Evolutionary conservation across 64 coral and sea anemone genomes (phyloP).

Genomic region (Porites lutea): DNA sequence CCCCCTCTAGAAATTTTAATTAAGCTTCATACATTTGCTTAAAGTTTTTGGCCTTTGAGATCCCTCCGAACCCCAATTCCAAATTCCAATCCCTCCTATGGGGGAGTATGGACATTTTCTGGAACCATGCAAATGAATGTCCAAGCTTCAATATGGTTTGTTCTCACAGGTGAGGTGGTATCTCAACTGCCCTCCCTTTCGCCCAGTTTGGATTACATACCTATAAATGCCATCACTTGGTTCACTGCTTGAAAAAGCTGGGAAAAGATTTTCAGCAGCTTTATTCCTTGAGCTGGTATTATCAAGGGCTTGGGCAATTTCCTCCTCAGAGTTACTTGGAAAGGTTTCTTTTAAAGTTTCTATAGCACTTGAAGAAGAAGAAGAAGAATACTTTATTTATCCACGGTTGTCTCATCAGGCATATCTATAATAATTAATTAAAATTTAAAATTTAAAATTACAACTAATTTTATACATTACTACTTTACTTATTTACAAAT

Average conservation of each 20-base stretch:
- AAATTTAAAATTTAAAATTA: too few species aligned
- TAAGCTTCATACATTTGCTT: slow-evolving; percentile 5
- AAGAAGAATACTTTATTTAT: too few species aligned
- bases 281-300: slow-evolving; percentile 35
- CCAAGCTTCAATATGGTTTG: not conserved
- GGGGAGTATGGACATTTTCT: not conserved
- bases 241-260: slow-evolving; percentile 1
- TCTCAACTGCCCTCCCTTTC: slow-evolving; percentile 8
- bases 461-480: too few species aligned
- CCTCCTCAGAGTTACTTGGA: slow-evolving; percentile 38
- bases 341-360: slow-evolving; percentile 5
- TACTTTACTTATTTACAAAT: too few species aligned
- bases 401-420: too few species aligned
- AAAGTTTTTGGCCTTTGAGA: not conserved
- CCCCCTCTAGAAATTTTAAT: not conserved
- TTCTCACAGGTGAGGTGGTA: slow-evolving; percentile 1
- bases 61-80: not conserved
- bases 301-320: slow-evolving; percentile 33
- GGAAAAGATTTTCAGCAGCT: slow-evolving; percentile 22
- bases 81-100: not conserved
- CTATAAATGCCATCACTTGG: not conserved
- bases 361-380: not conserved
- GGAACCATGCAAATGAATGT: not conserved
- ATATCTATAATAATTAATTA: too few species aligned
- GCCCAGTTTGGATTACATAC: slow-evolving; percentile 5